phyloP scores from a whole-genome alignment of 2,113 vertebrate species.

The Crotalus horridus region DNA sequence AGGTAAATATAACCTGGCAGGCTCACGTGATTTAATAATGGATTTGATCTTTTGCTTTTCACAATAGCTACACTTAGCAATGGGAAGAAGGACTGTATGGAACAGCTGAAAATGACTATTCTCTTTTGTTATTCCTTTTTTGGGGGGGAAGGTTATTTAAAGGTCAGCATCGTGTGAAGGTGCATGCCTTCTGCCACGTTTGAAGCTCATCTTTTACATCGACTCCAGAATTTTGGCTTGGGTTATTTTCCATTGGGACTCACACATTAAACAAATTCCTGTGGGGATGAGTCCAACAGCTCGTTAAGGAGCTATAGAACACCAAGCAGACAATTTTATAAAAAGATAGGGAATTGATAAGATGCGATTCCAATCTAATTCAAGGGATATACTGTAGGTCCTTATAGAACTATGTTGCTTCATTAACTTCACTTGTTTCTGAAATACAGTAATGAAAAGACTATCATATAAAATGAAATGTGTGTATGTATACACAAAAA shows the following conservation, averaged over 20 bases:
- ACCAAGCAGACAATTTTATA: background rate
- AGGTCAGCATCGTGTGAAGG: background rate
- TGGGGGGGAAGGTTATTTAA: background rate
- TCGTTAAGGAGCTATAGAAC: background rate
- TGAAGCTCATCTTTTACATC: background rate
- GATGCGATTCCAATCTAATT: background rate
- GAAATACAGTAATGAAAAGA: slow-evolving; percentile 9
- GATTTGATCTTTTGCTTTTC: background rate
- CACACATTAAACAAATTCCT: background rate
- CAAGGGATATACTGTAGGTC: background rate
- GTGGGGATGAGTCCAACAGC: background rate
- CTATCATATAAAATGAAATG: background rate
- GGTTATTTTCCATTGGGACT: background rate
- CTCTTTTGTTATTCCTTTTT: background rate
- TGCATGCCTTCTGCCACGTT: background rate
- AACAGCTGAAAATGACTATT: background rate
- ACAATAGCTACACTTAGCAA: background rate
- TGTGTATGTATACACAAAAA: background rate
- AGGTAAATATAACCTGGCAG: background rate
- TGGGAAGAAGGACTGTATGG: background rate
- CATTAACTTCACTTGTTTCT: background rate
- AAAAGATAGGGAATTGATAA: background rate
- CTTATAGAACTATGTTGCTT: background rate
- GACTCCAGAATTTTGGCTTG: background rate
- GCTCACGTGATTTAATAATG: background rate